Evolutionary conservation across 2,797 vertebrate species (phyloP).

Genomic region (Pangasius larnaudii): DNA sequence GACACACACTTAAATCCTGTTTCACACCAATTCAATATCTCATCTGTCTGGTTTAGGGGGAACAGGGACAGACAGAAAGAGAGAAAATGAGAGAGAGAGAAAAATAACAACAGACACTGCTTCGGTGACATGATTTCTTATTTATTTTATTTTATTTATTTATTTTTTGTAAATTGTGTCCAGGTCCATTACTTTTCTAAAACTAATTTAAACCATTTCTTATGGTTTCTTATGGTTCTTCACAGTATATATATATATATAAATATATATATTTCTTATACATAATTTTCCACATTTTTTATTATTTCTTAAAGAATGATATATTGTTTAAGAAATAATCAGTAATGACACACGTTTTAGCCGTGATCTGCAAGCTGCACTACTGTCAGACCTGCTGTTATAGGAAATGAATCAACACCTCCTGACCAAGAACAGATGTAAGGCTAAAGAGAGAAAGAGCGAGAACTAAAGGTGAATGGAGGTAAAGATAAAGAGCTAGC

Average conservation of each 20-base stretch:
- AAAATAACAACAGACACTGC: neutral
- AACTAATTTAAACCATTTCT: no score
- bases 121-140: neutral
- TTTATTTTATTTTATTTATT: neutral
- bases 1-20: slow-evolving; percentile 1
- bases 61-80: neutral
- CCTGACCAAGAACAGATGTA: no score
- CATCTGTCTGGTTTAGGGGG: slow-evolving; percentile 23
- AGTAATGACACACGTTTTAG: neutral
- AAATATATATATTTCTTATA: no score
- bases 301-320: no score
- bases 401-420: neutral
- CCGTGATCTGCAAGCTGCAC: neutral
- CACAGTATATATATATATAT: no score
- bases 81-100: neutral
- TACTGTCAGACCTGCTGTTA: neutral
- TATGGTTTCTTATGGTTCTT: no score
- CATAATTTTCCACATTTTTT: no score
- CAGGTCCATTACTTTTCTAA: neutral
- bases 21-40: slow-evolving; percentile 29
- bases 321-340: neutral
- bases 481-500: neutral
- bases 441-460: no score
- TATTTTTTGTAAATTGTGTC: no score
- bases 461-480: neutral